phyloP scores from a whole-genome alignment of 2,113 vertebrate species.

The Cyanistes caeruleus region DNA sequence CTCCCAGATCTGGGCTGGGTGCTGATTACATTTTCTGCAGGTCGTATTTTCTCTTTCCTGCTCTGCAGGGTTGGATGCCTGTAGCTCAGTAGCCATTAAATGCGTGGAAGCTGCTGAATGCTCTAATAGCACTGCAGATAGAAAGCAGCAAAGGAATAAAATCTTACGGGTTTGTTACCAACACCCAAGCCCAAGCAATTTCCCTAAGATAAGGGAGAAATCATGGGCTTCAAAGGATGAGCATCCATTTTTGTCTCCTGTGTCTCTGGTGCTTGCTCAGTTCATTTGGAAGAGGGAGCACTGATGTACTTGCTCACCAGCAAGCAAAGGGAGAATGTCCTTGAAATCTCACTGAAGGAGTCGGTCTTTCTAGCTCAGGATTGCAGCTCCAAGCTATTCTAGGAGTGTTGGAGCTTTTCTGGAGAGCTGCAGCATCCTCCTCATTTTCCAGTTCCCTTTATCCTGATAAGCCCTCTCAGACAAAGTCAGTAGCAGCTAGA shows the following conservation, averaged over 20 bases:
- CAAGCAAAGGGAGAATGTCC: neutral
- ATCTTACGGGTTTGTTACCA: neutral
- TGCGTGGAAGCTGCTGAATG: neutral
- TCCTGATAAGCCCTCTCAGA: neutral
- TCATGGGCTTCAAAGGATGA: neutral
- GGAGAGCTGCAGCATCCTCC: neutral
- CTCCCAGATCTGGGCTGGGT: neutral
- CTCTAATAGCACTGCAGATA: neutral
- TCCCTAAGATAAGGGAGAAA: neutral
- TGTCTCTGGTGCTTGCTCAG: neutral
- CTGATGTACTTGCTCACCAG: neutral
- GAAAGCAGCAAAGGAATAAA: neutral
- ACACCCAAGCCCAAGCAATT: neutral
- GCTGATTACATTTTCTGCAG: neutral
- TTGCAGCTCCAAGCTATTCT: neutral
- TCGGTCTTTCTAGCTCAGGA: neutral
- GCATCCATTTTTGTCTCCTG: neutral
- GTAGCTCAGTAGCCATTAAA: neutral
- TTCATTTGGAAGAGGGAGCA: neutral
- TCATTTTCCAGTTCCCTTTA: neutral
- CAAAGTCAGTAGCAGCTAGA: neutral
- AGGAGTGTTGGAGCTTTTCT: neutral
- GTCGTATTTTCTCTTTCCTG: neutral
- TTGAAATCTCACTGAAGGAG: neutral
- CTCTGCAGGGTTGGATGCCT: neutral